Evolutionary conservation across 1,140 invertebrate genomes (phyloP).

Genomic region (Adelges cooleyi): DNA sequence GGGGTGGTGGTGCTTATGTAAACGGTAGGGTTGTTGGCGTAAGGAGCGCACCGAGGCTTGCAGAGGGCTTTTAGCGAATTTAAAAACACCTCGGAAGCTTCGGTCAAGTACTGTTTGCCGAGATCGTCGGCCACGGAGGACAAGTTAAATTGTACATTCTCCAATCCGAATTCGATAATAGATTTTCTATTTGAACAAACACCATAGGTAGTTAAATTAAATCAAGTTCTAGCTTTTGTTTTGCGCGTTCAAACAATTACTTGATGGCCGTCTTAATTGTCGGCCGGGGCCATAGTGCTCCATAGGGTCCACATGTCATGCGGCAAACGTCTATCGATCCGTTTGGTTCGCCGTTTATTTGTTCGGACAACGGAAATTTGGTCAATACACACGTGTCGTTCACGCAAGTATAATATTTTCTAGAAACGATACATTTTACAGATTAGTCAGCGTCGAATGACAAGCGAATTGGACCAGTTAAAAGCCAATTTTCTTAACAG

Average conservation of each 20-base stretch:
- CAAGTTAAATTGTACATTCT: background rate
- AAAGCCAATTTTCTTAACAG: too few relatives aligned
- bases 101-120: background rate
- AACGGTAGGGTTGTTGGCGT: background rate
- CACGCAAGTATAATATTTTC: constrained; percentile 33
- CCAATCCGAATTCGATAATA: background rate
- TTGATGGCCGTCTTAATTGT: constrained; percentile 42
- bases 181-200: background rate
- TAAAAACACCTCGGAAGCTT: background rate
- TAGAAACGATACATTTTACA: background rate
- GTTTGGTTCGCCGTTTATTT: constrained; percentile 1
- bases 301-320: constrained; percentile 52
- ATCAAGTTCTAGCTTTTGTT: too few relatives aligned
- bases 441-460: too few relatives aligned
- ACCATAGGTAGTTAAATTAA: background rate
- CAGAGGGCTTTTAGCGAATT: background rate
- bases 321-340: constrained; percentile 43
- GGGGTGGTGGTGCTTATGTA: background rate
- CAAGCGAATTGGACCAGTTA: too few relatives aligned
- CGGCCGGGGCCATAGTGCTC: constrained; percentile 58
- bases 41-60: background rate
- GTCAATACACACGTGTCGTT: constrained; percentile 35
- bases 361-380: background rate
- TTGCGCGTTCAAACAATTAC: constrained; percentile 7
- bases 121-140: background rate